Conservation (phyloP, 64 coral and sea anemone species). For the Actinia tenebrosa region DNA sequence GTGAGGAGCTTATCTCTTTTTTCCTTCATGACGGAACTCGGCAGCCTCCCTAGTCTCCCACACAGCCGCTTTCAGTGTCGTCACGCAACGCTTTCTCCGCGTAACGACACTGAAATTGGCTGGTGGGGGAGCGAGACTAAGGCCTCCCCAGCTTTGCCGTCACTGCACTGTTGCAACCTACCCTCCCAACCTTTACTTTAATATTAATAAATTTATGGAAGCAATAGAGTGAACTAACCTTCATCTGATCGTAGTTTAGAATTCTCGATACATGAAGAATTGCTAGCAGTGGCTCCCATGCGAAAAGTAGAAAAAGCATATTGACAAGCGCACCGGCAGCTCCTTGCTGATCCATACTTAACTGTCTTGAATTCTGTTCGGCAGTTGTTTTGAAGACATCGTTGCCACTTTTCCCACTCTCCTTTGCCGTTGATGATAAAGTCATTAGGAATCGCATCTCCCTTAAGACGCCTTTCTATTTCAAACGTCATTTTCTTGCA, state of each 20-base stretch:
- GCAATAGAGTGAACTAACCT: background rate
- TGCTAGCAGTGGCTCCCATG: background rate
- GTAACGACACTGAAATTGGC: too few species aligned
- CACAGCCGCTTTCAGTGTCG: too few species aligned
- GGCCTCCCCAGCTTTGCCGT: too few species aligned
- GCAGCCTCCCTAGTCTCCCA: too few species aligned
- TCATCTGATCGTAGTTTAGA: background rate
- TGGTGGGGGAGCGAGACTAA: too few species aligned
- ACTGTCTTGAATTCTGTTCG: background rate
- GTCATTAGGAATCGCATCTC: background rate
- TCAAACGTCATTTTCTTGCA: background rate
- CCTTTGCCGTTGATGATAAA: background rate
- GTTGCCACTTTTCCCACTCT: background rate
- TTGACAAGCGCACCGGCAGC: slow-evolving; percentile 2
- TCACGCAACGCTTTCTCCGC: too few species aligned
- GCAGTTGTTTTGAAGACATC: background rate
- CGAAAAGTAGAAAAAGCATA: slow-evolving; percentile 26
- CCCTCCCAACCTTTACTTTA: too few species aligned
- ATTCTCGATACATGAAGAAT: slow-evolving; percentile 17
- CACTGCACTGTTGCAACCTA: too few species aligned
- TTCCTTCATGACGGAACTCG: too few species aligned
- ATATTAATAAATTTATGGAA: too few species aligned
- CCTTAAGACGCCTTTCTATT: background rate
- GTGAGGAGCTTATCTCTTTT: too few species aligned
- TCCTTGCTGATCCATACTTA: background rate